Percentiles rank a stretch among this genome's conserved stretches.
Conservation (phyloP, 2,797 vertebrate species). For the Mycteria americana region DNA sequence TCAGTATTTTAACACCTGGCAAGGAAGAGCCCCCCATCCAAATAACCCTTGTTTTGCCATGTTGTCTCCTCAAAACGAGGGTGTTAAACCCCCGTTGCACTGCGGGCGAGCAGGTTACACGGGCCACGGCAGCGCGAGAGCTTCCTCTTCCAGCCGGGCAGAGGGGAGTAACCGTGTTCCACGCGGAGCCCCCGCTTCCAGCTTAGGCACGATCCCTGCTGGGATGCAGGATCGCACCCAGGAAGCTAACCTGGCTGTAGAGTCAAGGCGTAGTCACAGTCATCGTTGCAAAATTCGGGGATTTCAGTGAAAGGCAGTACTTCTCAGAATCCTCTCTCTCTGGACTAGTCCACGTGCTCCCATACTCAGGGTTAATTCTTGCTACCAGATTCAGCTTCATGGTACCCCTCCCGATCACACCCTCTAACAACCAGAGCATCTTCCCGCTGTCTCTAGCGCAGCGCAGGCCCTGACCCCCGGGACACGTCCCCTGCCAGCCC, state of each 20-base stretch:
- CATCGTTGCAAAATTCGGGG: too few species aligned
- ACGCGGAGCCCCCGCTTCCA: rapidly evolving
- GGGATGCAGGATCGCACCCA: background rate
- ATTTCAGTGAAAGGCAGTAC: rapidly evolving
- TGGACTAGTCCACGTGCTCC: rapidly evolving
- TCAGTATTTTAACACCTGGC: conserved; percentile 70
- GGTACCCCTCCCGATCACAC: rapidly evolving
- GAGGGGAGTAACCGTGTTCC: rapidly evolving
- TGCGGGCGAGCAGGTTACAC: rapidly evolving
- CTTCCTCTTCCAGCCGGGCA: background rate
- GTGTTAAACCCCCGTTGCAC: rapidly evolving
- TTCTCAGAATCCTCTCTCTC: background rate
- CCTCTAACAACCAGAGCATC: background rate
- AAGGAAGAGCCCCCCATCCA: conserved; percentile 22
- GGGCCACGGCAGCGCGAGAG: rapidly evolving
- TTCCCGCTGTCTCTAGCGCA: rapidly evolving
- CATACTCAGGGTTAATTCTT: background rate
- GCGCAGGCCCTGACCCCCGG: background rate
- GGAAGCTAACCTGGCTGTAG: background rate
- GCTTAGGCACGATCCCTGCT: background rate
- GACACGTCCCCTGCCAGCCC: background rate
- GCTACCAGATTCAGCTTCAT: background rate
- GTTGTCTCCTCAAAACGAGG: background rate
- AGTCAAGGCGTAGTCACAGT: rapidly evolving
- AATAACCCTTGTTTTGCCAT: conserved; percentile 43